Conservation (phyloP, 2,888 invertebrate genomes). For the Apamea anceps region DNA sequence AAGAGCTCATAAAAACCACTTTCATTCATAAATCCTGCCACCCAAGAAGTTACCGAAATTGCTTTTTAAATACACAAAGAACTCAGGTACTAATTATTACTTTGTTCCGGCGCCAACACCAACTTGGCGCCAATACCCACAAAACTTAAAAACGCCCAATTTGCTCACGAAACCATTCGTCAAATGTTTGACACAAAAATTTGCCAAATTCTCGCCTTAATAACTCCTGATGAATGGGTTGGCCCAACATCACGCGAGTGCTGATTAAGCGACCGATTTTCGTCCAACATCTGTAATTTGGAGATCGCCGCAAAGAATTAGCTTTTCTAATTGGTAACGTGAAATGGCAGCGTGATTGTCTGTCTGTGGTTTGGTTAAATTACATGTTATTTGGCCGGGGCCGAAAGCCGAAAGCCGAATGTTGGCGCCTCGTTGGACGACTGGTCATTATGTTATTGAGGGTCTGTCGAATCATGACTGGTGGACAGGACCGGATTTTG, state of each 20-base stretch:
- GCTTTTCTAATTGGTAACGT: constrained; percentile 69
- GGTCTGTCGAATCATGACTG: constrained; percentile 77
- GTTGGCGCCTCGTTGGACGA: constrained; percentile 87
- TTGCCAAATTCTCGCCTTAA: constrained; percentile 75
- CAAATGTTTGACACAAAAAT: constrained; percentile 77
- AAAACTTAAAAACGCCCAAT: constrained; percentile 40
- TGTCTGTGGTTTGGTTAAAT: constrained; percentile 81
- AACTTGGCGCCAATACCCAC: constrained; percentile 71
- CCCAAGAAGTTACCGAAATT: constrained; percentile 73
- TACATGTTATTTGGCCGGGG: constrained; percentile 82
- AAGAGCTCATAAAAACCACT: constrained; percentile 54
- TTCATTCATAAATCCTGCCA: constrained; percentile 73
- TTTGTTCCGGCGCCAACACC: constrained; percentile 65
- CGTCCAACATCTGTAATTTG: constrained; percentile 70
- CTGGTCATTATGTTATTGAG: constrained; percentile 84
- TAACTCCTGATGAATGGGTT: constrained; percentile 71
- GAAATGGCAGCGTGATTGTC: constrained; percentile 79
- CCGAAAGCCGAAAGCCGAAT: constrained; percentile 80
- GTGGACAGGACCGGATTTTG: constrained; percentile 73
- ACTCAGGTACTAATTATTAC: constrained; percentile 71
- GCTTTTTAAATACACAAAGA: constrained; percentile 71
- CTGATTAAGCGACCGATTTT: constrained; percentile 71
- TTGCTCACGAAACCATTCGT: constrained; percentile 71
- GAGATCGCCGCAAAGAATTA: constrained; percentile 69
- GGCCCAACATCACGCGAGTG: constrained; percentile 66